phyloP scores from a whole-genome alignment of 2,113 vertebrate genomes.

The Microtus richardsoni region DNA sequence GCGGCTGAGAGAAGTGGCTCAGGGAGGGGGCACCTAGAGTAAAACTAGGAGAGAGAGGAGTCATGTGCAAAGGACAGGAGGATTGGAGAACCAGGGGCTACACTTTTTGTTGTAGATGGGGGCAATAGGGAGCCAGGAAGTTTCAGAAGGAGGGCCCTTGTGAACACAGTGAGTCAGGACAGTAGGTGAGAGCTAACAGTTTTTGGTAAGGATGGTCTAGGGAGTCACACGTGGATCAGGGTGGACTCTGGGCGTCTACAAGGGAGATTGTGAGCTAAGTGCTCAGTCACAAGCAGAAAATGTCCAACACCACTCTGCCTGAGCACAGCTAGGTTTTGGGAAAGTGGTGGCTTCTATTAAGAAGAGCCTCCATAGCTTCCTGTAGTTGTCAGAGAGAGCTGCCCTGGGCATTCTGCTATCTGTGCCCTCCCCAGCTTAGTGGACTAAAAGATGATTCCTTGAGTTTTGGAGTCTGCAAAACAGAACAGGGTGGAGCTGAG shows the following conservation, averaged over 20 bases:
- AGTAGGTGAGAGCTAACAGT: constrained; percentile 9
- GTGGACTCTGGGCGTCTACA: background rate
- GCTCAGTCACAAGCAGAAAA: background rate
- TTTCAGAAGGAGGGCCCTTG: constrained; percentile 9
- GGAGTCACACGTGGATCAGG: background rate
- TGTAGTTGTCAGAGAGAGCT: background rate
- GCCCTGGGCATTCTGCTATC: background rate
- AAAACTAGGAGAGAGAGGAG: background rate
- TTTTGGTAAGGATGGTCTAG: constrained; percentile 3
- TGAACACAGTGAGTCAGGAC: constrained; percentile 31
- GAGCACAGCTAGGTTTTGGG: background rate
- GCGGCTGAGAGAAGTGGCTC: background rate
- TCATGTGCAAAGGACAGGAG: background rate
- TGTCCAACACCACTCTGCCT: constrained; percentile 18
- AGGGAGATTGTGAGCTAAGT: constrained; percentile 13
- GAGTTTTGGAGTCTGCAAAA: constrained; percentile 36
- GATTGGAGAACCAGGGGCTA: background rate
- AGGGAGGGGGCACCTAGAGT: background rate
- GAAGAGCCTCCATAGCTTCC: constrained; percentile 20
- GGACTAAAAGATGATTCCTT: background rate
- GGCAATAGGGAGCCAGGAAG: background rate
- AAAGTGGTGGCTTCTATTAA: background rate
- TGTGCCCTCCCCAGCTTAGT: background rate
- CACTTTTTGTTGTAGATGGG: constrained; percentile 20
- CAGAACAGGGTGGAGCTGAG: constrained; percentile 46